These are phyloP conservation scores for Caenorhabditis afra DNA, from an alignment of 2,888 invertebrate species.

Conservation along the genomic window DNA sequence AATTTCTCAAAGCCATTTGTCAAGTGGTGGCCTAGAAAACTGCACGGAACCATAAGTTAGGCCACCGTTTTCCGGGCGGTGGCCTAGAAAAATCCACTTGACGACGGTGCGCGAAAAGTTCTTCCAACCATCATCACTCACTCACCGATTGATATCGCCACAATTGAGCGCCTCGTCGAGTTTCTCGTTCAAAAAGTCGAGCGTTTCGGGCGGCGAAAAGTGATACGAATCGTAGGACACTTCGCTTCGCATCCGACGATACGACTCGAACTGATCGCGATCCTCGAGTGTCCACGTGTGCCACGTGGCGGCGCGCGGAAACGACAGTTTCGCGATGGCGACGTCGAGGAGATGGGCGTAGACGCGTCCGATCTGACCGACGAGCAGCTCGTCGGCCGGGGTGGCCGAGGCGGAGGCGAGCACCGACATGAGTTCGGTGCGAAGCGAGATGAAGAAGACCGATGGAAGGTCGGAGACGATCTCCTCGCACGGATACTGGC, in stretches of 20 bases:
- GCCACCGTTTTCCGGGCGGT: no score
- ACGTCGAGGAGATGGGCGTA: conserved; percentile 54
- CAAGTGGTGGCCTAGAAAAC: no score
- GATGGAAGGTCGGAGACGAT: conserved; percentile 71
- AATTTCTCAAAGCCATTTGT: no score
- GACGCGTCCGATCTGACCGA: conserved; percentile 9
- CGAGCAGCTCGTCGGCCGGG: neutral
- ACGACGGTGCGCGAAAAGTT: neutral
- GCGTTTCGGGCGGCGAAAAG: conserved; percentile 55
- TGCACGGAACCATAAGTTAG: no score
- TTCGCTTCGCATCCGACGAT: conserved; percentile 63
- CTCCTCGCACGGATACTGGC: conserved; percentile 62
- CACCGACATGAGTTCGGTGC: conserved; percentile 57
- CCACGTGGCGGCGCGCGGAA: conserved; percentile 29
- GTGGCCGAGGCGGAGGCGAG: neutral
- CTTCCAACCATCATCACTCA: neutral
- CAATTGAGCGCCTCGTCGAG: conserved; percentile 46
- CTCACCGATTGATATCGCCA: conserved; percentile 57
- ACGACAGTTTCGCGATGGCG: conserved; percentile 61
- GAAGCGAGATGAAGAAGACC: conserved; percentile 66
- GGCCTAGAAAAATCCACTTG: no score
- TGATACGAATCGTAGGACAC: conserved; percentile 57
- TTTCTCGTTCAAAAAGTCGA: conserved; percentile 57
- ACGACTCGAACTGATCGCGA: conserved; percentile 60
- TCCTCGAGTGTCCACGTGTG: conserved; percentile 57